These are phyloP conservation scores for Ectemnius lituratus DNA, from an alignment of 2,888 invertebrate genomes.

Conservation along the genomic window DNA sequence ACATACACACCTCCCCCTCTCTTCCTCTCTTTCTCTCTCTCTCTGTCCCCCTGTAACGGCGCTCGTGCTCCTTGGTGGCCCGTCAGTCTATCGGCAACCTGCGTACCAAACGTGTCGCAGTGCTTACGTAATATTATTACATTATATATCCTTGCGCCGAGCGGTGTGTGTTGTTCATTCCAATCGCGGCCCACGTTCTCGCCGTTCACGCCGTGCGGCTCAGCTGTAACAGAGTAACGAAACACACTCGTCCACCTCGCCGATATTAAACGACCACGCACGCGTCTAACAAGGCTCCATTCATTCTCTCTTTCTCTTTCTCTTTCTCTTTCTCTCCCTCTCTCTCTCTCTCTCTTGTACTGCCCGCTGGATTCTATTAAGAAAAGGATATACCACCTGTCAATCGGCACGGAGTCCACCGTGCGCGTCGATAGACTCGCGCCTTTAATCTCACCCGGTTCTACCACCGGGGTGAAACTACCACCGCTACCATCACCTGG, in stretches of 20 bases:
- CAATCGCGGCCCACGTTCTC: constrained; percentile 45
- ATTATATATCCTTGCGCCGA: constrained; percentile 71
- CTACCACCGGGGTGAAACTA: too few species aligned
- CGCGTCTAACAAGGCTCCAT: background rate
- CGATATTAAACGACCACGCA: constrained; percentile 7
- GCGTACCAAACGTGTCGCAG: constrained; percentile 76
- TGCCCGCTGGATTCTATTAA: too few species aligned
- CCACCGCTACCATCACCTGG: too few species aligned
- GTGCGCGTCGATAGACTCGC: background rate
- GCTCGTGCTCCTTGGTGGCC: constrained; percentile 55
- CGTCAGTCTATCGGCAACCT: constrained; percentile 78
- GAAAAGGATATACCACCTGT: too few species aligned
- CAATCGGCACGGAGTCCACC: too few species aligned
- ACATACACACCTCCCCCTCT: background rate
- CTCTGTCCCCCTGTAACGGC: background rate
- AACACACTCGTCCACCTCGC: constrained; percentile 16
- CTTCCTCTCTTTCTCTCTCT: background rate
- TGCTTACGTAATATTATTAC: constrained; percentile 72
- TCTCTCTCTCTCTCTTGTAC: too few species aligned
- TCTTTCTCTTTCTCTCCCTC: too few species aligned
- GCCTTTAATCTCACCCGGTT: constrained; percentile 10
- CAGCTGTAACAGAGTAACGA: background rate
- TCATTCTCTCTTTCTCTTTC: background rate
- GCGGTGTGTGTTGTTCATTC: constrained; percentile 59
- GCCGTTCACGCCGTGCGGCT: constrained; percentile 32